These are phyloP conservation scores for Manis crassicaudata DNA, from an alignment of 2,797 vertebrate species.

Conservation along the genomic window DNA sequence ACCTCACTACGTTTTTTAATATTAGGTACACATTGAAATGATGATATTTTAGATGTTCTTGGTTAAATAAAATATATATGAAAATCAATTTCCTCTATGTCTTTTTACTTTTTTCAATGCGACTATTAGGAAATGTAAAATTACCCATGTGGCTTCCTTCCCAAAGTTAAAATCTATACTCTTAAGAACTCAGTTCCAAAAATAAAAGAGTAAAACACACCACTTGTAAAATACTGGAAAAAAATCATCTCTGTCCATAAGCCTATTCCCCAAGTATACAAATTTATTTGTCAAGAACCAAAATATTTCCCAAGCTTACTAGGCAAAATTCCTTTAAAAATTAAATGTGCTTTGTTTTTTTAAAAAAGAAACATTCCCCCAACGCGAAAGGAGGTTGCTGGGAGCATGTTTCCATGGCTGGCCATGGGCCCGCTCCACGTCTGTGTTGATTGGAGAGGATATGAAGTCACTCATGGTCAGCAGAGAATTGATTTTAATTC, in stretches of 20 bases:
- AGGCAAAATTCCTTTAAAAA: neutral
- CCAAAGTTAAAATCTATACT: neutral
- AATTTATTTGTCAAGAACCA: neutral
- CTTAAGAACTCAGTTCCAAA: neutral
- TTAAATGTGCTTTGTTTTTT: neutral
- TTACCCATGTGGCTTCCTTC: neutral
- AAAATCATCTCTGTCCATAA: neutral
- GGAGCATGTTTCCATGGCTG: accelerated
- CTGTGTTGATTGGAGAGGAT: accelerated
- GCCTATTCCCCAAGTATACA: neutral
- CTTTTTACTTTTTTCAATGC: neutral
- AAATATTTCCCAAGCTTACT: neutral
- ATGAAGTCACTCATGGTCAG: accelerated
- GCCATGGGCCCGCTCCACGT: accelerated
- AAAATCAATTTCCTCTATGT: neutral
- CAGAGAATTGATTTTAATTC: neutral
- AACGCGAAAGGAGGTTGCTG: accelerated
- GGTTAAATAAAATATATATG: neutral
- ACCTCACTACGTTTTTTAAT: neutral
- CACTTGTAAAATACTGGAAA: neutral
- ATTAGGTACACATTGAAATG: neutral
- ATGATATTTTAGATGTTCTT: neutral
- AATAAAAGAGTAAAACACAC: neutral
- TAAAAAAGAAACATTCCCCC: neutral
- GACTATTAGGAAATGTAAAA: neutral